Base-by-base conservation (phyloP, 2,113 vertebrate species). In the Anarrhichthys ocellatus region DNA sequence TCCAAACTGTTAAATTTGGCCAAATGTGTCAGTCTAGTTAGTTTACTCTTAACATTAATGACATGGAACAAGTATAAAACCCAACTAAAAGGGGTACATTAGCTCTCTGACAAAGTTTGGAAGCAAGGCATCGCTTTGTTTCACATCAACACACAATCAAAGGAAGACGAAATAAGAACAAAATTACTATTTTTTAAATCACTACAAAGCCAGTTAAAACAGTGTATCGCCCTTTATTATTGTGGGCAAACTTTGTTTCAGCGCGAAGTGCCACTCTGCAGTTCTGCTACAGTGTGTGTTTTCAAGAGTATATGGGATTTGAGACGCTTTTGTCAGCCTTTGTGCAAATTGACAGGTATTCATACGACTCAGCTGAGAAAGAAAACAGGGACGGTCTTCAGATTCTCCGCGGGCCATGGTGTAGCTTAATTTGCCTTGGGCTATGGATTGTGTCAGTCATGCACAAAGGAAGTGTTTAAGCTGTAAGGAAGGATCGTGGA, bases 371-470 rank as follows among this genome's bases (percentile, higher is more conserved):
- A 27, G 67, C 52, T 61, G 29, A 77, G 64, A 29, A 38, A 64
- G 63, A 73, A 79, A 76, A 64, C 11, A 1, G 44, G 18, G 46
- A 73, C 52, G 24, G 63, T 75, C 80, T 71, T 79, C 54, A 75
- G 40, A 81, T 78, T 65, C 76, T 85, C 77, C 63, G 64, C 2
- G 2, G 67, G 38, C 66, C 18, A 18, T 29, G 38, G 11, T 69
- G 29, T 27, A 64, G 65, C 78, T 83, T 78, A 66, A 64, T 79
- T 76, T 78, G 65, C 65, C 58, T 42, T n/a, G 52, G 69, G 82
- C 74, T 74, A 63, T 70, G 84, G 76, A 86, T 67, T 79, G 80
- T 86, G 72, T 81, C 81, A 72, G 63, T 87, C 77, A 83, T 11
- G 48, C 84, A 86, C 76, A 82, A 80, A 84, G 76, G 22, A 48